A percentile compares a stretch with the other conserved stretches of the same genome.
These are phyloP conservation scores for Rhinella marina DNA, from an alignment of 2,797 vertebrate species.

Conservation along the genomic window DNA sequence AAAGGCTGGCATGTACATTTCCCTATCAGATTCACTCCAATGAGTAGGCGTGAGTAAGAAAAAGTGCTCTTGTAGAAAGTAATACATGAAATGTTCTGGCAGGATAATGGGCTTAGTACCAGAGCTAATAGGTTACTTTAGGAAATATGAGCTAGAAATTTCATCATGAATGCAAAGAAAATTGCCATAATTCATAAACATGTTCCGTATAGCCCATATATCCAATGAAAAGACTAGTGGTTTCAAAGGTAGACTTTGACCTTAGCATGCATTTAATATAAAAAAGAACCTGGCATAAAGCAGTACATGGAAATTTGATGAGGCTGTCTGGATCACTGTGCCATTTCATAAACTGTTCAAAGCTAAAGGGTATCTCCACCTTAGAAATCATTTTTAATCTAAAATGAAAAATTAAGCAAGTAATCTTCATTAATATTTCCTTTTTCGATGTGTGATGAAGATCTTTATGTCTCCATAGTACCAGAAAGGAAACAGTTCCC, in stretches of 20 bases:
- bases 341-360: too few relatives aligned
- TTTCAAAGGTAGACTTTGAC: neutral
- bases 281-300: too few relatives aligned
- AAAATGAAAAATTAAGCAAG: too few relatives aligned
- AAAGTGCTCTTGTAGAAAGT: neutral
- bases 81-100: neutral
- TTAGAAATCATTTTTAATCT: too few relatives aligned
- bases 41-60: conserved; percentile 38
- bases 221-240: neutral
- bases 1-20: conserved; percentile 31
- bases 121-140: neutral
- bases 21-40: conserved; percentile 29
- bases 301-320: too few relatives aligned
- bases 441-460: too few relatives aligned
- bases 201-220: neutral
- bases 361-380: too few relatives aligned
- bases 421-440: too few relatives aligned
- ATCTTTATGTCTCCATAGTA: too few relatives aligned
- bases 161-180: neutral
- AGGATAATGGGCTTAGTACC: neutral
- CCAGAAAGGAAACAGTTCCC: too few relatives aligned
- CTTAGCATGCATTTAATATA: too few relatives aligned
- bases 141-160: neutral
- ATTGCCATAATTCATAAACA: neutral
- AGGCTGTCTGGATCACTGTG: too few relatives aligned